Evolutionary conservation across 2,113 vertebrate species (phyloP).

Genomic region (Eubucco bourcierii): DNA sequence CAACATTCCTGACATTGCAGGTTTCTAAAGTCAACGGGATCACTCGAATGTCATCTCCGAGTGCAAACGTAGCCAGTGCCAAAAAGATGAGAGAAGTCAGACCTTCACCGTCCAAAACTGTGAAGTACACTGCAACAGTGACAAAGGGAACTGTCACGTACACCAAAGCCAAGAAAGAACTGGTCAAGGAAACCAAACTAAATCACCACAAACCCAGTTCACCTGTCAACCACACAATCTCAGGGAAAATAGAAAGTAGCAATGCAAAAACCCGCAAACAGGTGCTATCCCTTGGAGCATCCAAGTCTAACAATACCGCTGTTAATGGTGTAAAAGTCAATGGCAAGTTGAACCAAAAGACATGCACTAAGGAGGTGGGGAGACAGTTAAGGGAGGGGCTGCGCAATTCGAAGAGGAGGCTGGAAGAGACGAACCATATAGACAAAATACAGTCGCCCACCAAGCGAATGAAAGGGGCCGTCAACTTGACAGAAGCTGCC

Average conservation of each 20-base stretch:
- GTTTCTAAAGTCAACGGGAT: constrained; percentile 94
- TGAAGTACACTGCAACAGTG: constrained; percentile 99
- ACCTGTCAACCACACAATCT: constrained; percentile 91
- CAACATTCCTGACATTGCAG: constrained; percentile 67
- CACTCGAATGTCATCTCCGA: constrained; percentile 85
- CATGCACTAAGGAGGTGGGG: constrained; percentile 85
- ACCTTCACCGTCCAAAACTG: constrained; percentile 98
- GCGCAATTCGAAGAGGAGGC: constrained; percentile 93
- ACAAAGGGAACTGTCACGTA: constrained; percentile 99
- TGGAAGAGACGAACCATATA: constrained; percentile 83
- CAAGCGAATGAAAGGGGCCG: constrained; percentile 79
- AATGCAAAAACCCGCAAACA: constrained; percentile 99
- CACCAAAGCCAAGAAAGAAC: constrained; percentile 99
- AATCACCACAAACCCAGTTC: constrained; percentile 92
- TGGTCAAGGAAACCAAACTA: constrained; percentile 99
- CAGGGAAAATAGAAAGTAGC: constrained; percentile 99
- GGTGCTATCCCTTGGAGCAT: constrained; percentile 93
- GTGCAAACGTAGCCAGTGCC: constrained; percentile 88
- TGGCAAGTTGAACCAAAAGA: constrained; percentile 91
- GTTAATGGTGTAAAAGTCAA: constrained; percentile 85
- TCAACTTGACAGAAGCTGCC: constrained; percentile 80
- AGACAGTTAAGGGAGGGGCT: constrained; percentile 91
- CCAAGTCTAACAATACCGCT: constrained; percentile 79
- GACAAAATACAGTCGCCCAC: constrained; percentile 79
- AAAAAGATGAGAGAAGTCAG: constrained; percentile 96